Conservation (phyloP, 2,113 vertebrate species). For the Ailuropoda melanoleuca region DNA sequence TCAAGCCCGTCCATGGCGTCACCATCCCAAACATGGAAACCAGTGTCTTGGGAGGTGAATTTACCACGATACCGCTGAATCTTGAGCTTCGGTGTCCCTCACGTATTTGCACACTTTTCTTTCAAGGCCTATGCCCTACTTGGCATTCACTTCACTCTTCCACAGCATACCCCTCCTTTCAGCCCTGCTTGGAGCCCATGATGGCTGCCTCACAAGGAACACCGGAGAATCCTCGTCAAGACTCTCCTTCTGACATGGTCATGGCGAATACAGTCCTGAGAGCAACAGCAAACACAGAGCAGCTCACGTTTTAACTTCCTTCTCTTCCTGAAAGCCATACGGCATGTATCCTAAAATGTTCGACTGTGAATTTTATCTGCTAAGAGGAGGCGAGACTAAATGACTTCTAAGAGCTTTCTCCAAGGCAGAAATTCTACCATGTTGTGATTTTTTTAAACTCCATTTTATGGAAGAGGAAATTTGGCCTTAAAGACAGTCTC, state of each 20-base stretch:
- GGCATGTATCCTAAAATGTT: neutral
- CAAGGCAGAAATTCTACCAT: neutral
- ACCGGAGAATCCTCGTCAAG: neutral
- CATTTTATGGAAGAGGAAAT: neutral
- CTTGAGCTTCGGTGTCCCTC: neutral
- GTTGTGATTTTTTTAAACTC: neutral
- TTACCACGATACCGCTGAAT: neutral
- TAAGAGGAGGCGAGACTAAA: neutral
- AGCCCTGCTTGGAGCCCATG: neutral
- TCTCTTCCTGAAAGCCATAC: neutral
- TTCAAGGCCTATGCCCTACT: neutral
- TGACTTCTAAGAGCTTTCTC: neutral
- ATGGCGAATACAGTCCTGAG: fast-evolving
- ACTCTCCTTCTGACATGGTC: neutral
- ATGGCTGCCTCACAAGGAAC: neutral
- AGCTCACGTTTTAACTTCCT: neutral
- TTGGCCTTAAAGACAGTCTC: neutral
- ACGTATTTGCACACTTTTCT: neutral
- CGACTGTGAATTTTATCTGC: neutral
- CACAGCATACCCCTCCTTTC: neutral
- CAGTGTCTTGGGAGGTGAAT: neutral
- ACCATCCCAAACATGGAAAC: neutral
- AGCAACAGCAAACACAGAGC: neutral
- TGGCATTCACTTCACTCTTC: too few species aligned
- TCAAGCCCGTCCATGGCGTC: neutral